phyloP scores from a whole-genome alignment of 2,797 vertebrate genomes.

The Hippoglossus hippoglossus region DNA sequence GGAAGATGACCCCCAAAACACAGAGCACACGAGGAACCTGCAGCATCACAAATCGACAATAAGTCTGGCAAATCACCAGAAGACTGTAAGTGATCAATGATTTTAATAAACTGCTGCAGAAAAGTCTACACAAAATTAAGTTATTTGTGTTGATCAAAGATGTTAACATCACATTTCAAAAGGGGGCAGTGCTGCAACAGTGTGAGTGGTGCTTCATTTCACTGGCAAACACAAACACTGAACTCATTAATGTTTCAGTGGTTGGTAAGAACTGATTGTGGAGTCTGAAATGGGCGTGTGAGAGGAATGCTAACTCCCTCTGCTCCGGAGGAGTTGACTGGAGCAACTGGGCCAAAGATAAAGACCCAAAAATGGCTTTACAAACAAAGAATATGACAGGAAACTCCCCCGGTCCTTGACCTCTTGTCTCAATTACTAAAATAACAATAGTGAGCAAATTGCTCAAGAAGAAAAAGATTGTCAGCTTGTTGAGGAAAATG shows the following conservation, averaged over 20 bases:
- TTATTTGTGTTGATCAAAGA: slow-evolving; percentile 1
- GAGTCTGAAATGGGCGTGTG: slow-evolving; percentile 35
- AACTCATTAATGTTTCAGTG: slow-evolving; percentile 63
- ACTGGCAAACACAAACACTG: slow-evolving; percentile 55
- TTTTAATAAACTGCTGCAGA: background rate
- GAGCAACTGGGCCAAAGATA: slow-evolving; percentile 17
- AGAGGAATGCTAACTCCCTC: slow-evolving; percentile 34
- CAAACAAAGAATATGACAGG: background rate
- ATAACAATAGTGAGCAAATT: background rate
- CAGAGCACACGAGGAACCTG: background rate
- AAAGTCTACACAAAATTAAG: background rate
- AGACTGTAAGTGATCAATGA: no score
- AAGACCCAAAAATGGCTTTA: background rate
- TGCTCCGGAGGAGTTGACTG: slow-evolving; percentile 5
- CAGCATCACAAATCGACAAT: background rate
- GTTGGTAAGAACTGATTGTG: slow-evolving; percentile 42
- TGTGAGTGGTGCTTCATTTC: slow-evolving; percentile 48
- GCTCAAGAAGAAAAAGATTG: background rate
- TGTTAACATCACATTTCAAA: slow-evolving; percentile 21
- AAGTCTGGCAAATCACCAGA: background rate
- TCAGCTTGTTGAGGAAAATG: background rate
- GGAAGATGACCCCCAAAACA: background rate
- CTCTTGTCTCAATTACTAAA: background rate
- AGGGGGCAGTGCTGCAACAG: slow-evolving; percentile 14
- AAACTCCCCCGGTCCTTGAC: background rate